Conservation (phyloP, 2,797 vertebrate species). For the Pristis pectinata region DNA sequence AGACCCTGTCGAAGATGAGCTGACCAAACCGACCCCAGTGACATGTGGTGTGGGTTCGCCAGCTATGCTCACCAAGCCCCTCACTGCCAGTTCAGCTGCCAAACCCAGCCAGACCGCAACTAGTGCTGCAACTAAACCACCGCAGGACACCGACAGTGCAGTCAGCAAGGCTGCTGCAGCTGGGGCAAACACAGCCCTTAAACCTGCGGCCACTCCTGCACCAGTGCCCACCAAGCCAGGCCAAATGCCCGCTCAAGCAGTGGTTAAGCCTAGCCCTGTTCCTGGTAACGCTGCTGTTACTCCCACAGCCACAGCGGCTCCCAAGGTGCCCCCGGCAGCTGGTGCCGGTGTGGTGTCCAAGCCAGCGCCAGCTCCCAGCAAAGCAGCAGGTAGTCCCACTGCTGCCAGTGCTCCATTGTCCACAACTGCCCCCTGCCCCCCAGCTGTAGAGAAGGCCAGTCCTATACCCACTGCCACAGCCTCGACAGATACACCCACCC, state of each 20-base stretch:
- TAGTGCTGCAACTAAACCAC: background rate
- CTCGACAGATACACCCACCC: background rate
- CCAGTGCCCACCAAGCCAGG: background rate
- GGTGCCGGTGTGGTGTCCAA: background rate
- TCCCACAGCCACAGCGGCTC: background rate
- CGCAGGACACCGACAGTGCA: background rate
- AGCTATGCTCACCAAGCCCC: background rate
- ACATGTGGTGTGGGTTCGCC: too few species aligned
- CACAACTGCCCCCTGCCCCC: too few species aligned
- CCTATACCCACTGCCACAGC: background rate
- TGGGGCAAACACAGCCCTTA: background rate
- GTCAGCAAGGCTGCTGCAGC: background rate
- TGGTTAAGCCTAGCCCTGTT: background rate
- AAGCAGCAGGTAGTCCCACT: too few species aligned
- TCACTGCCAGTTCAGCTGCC: too few species aligned
- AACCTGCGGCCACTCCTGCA: background rate
- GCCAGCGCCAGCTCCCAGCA: background rate
- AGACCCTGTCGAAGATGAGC: background rate
- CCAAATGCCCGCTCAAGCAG: background rate
- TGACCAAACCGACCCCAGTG: too few species aligned
- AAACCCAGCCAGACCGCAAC: background rate
- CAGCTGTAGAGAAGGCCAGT: background rate
- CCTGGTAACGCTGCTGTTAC: background rate
- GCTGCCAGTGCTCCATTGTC: background rate
- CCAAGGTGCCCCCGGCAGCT: background rate